A percentile compares a stretch with the other conserved stretches of the same genome.
phyloP scores from a whole-genome alignment of 2,797 vertebrate species.

The Lagorchestes hirsutus region DNA sequence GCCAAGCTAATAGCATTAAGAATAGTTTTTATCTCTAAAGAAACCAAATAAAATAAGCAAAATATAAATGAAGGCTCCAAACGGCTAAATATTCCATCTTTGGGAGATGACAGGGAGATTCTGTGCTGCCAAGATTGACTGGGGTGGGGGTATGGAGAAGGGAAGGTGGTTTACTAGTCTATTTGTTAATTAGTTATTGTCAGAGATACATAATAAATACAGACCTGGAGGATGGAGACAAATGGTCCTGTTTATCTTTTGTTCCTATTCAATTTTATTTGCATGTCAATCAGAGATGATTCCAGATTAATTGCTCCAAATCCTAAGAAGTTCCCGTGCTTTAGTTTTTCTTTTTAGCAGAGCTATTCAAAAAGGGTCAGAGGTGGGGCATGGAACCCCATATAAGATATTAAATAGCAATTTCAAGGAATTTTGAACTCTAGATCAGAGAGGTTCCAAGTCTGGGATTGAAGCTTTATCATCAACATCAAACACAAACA shows the following conservation, averaged over 20 bases:
- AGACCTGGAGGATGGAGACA: not conserved
- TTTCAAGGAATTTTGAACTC: not conserved
- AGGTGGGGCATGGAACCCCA: not conserved
- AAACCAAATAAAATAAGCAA: not conserved
- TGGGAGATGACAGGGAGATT: not conserved
- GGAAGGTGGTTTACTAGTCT: not conserved
- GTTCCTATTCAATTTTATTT: not conserved
- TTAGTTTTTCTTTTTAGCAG: not conserved
- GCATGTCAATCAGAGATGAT: not conserved
- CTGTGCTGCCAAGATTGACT: not conserved
- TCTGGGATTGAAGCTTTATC: not conserved
- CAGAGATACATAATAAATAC: not conserved
- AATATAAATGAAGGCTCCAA: not conserved
- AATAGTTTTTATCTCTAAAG: not conserved
- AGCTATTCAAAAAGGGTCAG: not conserved
- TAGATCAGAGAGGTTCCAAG: not conserved
- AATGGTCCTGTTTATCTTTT: not conserved
- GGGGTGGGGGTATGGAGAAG: not conserved
- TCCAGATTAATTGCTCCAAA: not conserved
- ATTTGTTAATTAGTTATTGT: not conserved
- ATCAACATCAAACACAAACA: not conserved
- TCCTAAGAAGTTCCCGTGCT: not conserved
- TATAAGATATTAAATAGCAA: not conserved
- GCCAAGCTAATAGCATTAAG: not conserved
- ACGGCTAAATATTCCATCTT: not conserved